A percentile compares a stretch with the other conserved stretches of the same genome.
phyloP scores from a whole-genome alignment of 2,888 invertebrate species.

The Liopterus haemorrhoidalis region DNA sequence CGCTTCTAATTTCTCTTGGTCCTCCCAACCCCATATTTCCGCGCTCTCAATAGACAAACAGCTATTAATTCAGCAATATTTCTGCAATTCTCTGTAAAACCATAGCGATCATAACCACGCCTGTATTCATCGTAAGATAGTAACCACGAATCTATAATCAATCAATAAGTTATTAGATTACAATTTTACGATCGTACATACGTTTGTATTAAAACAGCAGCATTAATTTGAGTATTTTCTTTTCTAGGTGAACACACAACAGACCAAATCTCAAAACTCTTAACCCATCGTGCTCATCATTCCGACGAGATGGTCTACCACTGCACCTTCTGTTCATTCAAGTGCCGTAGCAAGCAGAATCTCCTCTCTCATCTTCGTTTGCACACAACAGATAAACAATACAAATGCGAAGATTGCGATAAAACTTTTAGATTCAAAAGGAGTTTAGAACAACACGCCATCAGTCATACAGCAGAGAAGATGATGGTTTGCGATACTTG shows the following conservation, averaged over 20 bases:
- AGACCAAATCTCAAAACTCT: conserved; percentile 50
- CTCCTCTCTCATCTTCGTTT: conserved; percentile 54
- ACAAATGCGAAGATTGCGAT: conserved; percentile 54
- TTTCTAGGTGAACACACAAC: conserved; percentile 41
- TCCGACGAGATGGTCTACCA: conserved; percentile 47
- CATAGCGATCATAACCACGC: too few species aligned
- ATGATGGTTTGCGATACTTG: conserved; percentile 61
- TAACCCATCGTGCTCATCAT: conserved; percentile 57
- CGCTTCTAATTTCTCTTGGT: too few species aligned
- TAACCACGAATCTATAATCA: neutral
- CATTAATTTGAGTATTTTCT: too few species aligned
- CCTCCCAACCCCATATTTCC: too few species aligned
- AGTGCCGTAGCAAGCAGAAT: conserved; percentile 54
- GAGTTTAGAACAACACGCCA: conserved; percentile 54
- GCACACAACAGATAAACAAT: conserved; percentile 54
- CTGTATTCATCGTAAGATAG: too few species aligned
- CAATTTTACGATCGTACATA: conserved; percentile 2
- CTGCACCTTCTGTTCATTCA: conserved; percentile 52
- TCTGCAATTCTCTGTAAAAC: too few species aligned
- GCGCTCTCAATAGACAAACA: too few species aligned
- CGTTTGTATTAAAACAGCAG: neutral
- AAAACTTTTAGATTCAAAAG: conserved; percentile 54
- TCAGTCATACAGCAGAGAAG: conserved; percentile 51
- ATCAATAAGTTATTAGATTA: neutral
- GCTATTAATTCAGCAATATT: too few species aligned